Evolutionary conservation across 2,888 invertebrate species (phyloP), one percentile per base, ranked within the genome.

Genomic region (Torymus auratus): DNA sequence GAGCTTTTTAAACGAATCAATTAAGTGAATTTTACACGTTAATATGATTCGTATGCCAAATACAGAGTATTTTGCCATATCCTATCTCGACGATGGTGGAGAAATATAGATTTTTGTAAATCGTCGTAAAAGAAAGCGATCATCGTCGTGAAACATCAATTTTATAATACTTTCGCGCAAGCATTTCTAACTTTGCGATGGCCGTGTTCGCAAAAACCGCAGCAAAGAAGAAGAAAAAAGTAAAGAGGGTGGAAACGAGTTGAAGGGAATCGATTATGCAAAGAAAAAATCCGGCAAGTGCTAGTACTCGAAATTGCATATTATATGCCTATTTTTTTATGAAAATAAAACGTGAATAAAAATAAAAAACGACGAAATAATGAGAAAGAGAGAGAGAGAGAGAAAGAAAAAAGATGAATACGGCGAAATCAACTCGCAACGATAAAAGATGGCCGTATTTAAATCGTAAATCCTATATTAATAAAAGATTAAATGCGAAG

Each of bases 281-380:
- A 72, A 67, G 58, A 28, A 50, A 13, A 71, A 65, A 58, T 78
- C 53, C 53, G 71, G 60, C 23, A 78, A 72, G 52, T 71, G 28
- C 28, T 78, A 58, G 68, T 23, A 64, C 10, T 75, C 68, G 55
- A 78, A 84, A 83, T 81, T 80, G 81, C 81, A 82, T 80, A 77
- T 81, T 68, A 82, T 61, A 58, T 82, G 84, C 84, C 82, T 86
- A 85, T 84, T 85, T 85, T 86, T 86, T 84, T 85, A 85, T 82
- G 76, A 80, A 80, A 79, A 20, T 61, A 61, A 41, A 50, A 13
- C n/a, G 56, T 65, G 61, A 71, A 61, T 52, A 58, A 64, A 13
- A 69, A 69, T 65, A 60, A 76, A 69, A 62, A 70, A 69, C 55
- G 60, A 73, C 64, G 64, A 70, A 55, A 23, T 17, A 53, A 20